Evolutionary conservation across 2,888 invertebrate species (phyloP), one percentile per base, ranked within the genome.

Genomic region (Eristalis intricaria): DNA sequence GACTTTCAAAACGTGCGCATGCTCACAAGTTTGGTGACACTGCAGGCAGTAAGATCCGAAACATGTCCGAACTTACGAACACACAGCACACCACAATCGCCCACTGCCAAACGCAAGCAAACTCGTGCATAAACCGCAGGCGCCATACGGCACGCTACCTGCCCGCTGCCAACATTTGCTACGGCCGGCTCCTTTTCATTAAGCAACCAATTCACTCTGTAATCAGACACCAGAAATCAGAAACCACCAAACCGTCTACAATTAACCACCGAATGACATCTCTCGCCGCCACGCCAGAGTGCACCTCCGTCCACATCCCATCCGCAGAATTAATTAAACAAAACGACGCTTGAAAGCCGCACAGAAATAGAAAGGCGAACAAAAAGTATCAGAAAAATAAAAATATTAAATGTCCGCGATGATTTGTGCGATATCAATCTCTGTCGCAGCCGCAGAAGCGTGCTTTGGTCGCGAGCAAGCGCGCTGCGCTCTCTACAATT

Each of bases 391-490:
- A 23, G 60, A 23, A 23, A 60, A 60, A 80, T 65, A 66, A 68
- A 71, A 74, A 79, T 84, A 87, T 87, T 87, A 87, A 87, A 87
- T 84, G 87, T 87, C 84, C 84, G 40, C 84, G 76, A 87, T 87
- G 79, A 87, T 87, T 80, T 84, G 87, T 80, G 75, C 68, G 87
- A 87, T 87, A 84, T 87, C 87, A 87, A 87, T 84, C 84, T 87
- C 60, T 76, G 76, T 71, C 79, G 86, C 74, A 50, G 82, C 69
- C 69, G 56, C 75, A 56, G 70, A 82, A 82, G 81, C 65, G 81
- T 82, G 82, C 82, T 76, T 60, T 70, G 69, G 81, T 81, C 75
- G 81, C 81, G 71, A 77, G 83, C 61, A 63, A 38, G 64, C 63
- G 26, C 22, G 40, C 60, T 7, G 32, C 29, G 29, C 29, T 61